Evolutionary conservation across 2,113 vertebrate species (phyloP).

Genomic region (Passer domesticus): DNA sequence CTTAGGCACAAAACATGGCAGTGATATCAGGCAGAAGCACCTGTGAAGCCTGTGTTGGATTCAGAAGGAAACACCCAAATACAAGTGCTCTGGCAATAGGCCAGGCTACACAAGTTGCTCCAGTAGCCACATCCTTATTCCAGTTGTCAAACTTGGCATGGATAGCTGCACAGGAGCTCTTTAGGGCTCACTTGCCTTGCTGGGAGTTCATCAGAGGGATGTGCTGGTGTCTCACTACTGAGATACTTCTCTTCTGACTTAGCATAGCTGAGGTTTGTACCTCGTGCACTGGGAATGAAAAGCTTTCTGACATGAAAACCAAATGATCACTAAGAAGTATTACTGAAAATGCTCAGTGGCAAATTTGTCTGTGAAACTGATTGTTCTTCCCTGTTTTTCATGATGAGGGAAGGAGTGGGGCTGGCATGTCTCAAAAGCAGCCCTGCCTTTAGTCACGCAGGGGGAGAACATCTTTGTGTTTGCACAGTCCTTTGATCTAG

Average conservation of each 20-base stretch:
- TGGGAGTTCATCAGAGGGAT: not conserved
- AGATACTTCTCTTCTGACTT: not conserved
- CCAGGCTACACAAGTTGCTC: not conserved
- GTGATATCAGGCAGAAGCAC: not conserved
- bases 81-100: not conserved
- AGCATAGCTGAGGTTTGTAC: not conserved
- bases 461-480: slow-evolving; percentile 28
- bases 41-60: not conserved
- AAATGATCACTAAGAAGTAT: not conserved
- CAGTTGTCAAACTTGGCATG: not conserved
- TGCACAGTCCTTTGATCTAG: not conserved
- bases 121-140: not conserved
- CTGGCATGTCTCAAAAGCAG: slow-evolving; percentile 34
- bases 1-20: not conserved
- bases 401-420: slow-evolving; percentile 24
- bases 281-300: not conserved
- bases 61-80: not conserved
- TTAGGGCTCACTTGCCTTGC: not conserved
- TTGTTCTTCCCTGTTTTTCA: slow-evolving; percentile 54
- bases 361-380: slow-evolving; percentile 38
- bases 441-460: not conserved
- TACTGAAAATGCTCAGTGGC: slow-evolving; percentile 31
- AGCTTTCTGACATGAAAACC: slow-evolving; percentile 33
- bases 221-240: not conserved
- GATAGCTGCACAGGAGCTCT: not conserved